These are phyloP conservation scores for Antechinus stuartii DNA, from an alignment of 2,113 vertebrate species.

Conservation along the genomic window DNA sequence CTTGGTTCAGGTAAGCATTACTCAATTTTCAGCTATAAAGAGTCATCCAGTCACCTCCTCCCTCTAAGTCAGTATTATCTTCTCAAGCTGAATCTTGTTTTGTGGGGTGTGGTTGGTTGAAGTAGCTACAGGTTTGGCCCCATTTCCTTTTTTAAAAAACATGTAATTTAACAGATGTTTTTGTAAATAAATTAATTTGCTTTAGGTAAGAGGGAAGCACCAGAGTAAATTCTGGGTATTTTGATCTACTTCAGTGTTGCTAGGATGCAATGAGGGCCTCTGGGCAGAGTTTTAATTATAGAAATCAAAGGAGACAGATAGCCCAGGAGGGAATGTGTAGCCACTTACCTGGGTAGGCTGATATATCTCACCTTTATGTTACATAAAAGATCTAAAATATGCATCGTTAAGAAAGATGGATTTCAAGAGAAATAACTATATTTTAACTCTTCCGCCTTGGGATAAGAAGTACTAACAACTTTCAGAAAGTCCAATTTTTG, in stretches of 20 bases:
- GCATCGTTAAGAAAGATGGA: constrained; percentile 27
- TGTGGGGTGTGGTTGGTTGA: not conserved
- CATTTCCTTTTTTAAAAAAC: constrained; percentile 12
- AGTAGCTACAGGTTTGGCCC: not conserved
- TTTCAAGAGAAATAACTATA: not conserved
- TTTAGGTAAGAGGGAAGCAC: constrained; percentile 48
- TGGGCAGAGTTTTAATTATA: constrained; percentile 73
- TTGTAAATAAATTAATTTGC: constrained; percentile 52
- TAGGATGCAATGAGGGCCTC: constrained; percentile 51
- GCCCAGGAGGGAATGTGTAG: constrained; percentile 38
- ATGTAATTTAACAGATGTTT: constrained; percentile 38
- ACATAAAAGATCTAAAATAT: constrained; percentile 55
- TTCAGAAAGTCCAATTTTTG: not conserved
- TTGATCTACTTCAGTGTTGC: constrained; percentile 65
- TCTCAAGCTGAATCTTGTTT: not conserved
- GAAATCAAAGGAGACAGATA: constrained; percentile 50
- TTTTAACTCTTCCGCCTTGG: constrained; percentile 56
- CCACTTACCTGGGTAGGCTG: constrained; percentile 58
- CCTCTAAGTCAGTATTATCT: not conserved
- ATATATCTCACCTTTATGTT: constrained; percentile 56
- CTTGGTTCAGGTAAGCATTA: not conserved
- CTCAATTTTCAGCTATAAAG: not conserved
- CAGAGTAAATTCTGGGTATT: constrained; percentile 30
- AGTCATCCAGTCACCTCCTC: not conserved
- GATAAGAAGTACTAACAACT: constrained; percentile 41